phyloP scores from a whole-genome alignment of 2,797 vertebrate genomes.

The Lateolabrax maculatus region DNA sequence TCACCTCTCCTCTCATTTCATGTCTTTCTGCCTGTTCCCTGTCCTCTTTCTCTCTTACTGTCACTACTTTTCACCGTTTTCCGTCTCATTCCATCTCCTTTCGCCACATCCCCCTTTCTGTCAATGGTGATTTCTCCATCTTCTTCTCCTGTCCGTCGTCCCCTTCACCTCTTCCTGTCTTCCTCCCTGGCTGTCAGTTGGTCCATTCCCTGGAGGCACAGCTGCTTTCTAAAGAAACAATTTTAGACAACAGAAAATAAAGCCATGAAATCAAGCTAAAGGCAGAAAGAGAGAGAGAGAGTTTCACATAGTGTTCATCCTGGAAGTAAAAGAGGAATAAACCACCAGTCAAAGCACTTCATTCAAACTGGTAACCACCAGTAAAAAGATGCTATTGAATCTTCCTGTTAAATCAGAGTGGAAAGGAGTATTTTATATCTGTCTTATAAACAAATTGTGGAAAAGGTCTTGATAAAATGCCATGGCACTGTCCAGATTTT shows the following conservation, averaged over 20 bases:
- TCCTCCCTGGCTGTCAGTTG: constrained; percentile 44
- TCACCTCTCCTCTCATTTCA: neutral
- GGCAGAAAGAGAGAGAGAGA: neutral
- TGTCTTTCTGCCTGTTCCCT: neutral
- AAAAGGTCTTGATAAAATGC: neutral
- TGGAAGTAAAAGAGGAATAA: constrained; percentile 17
- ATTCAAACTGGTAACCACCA: neutral
- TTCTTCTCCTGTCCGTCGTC: constrained; percentile 40
- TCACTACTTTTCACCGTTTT: neutral
- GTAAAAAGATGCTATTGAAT: neutral
- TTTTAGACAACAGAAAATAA: constrained; percentile 58
- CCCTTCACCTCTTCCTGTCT: constrained; percentile 43
- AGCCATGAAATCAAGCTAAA: constrained; percentile 36
- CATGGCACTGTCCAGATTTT: neutral
- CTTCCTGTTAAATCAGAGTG: neutral
- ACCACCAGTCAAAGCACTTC: neutral
- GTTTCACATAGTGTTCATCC: constrained; percentile 22
- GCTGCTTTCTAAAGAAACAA: constrained; percentile 48
- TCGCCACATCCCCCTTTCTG: constrained; percentile 11
- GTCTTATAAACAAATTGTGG: neutral
- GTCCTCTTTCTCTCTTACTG: neutral
- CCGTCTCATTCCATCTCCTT: constrained; percentile 6
- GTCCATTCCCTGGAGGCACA: constrained; percentile 47
- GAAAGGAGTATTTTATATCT: constrained; percentile 1
- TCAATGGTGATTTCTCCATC: constrained; percentile 44